A percentile compares a stretch with the other conserved stretches of the same genome.
These are phyloP conservation scores for Hypothenemus hampei DNA, from an alignment of 1,140 invertebrate genomes.

Conservation along the genomic window DNA sequence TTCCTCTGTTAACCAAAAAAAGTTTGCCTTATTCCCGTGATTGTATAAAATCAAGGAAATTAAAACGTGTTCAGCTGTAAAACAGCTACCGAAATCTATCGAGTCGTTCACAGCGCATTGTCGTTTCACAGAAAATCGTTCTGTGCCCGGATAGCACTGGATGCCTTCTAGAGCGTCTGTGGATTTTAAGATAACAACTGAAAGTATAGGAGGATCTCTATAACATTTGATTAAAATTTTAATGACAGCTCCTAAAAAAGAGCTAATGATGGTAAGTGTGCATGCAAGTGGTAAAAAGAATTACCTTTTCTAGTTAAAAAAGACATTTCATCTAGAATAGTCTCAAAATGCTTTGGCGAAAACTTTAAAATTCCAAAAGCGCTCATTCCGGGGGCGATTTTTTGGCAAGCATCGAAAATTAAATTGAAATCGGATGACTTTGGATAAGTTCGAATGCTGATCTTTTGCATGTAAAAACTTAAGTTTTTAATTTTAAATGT, in stretches of 20 bases:
- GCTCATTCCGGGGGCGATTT: constrained; percentile 33
- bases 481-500: constrained; percentile 30
- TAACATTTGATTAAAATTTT: constrained; percentile 16
- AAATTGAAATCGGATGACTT: constrained; percentile 20
- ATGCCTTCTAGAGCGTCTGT: no score
- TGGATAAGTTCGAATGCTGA: constrained; percentile 19
- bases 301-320: constrained; percentile 19
- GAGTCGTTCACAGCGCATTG: constrained; percentile 30
- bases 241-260: constrained; percentile 18
- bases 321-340: constrained; percentile 17
- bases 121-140: constrained; percentile 18
- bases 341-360: constrained; percentile 24
- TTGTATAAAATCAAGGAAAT: constrained; percentile 32
- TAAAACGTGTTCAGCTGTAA: constrained; percentile 28
- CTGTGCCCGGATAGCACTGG: not conserved
- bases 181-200: constrained; percentile 15
- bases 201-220: constrained; percentile 25
- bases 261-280: not conserved
- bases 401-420: constrained; percentile 9
- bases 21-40: constrained; percentile 29
- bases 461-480: constrained; percentile 9
- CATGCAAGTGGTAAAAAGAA: not conserved
- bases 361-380: constrained; percentile 26
- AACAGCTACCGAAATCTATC: constrained; percentile 35
- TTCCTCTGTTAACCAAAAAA: constrained; percentile 35